Base-by-base conservation (phyloP, 2,888 invertebrate genomes). In the Acanthosepion esculentum region DNA sequence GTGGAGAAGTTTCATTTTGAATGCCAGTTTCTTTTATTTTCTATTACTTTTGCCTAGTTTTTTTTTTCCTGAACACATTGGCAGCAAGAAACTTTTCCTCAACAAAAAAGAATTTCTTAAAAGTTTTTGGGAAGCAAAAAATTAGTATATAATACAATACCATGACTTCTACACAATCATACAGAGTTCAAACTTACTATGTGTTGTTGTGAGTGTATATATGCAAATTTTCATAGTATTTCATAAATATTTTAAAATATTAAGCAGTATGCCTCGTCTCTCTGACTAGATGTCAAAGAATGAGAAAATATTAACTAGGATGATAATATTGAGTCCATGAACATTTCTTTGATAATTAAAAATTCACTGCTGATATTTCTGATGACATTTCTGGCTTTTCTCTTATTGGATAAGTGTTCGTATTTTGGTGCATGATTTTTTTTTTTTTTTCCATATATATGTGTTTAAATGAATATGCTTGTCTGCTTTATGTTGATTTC, bases 351-450 rank as follows among this genome's bases (percentile, higher is more conserved):
- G n/a, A 78, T 78, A n/a, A 78, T 78, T 78, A 78, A 78, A 78
- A 78, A 78, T 78, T 78, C 78, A 78, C 78, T 78, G 78, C 78
- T 78, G 33, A 78, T 78, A 78, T 78, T 78, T 78, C 78, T 78
- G n/a, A 78, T 78, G n/a, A 78, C 18, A 78, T 78, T 78, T n/a
- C 12, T 4, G n/a, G 12, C 18, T n/a, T 78, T 78, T 33, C 33
- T 12, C 33, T 78, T 15, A 5, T 78, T 78, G 15, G 20, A 78
- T 78, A 20, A 59, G 59, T 59, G 20, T 59, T 59, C 20, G 26
- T 50, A 50, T 50, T 50, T 50, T 50, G 50, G 4, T 59, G 59
- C 2, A 26, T 59, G 59, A 23, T 78, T 1, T 78, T n/a, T 78
- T 29, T n/a, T 78, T 78, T 78, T n/a, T 78, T n/a, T 78, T n/a